Percentiles rank a stretch among this genome's conserved stretches.
Conservation (phyloP, 2,888 invertebrate species). For the Ceratothoa steindachneri region DNA sequence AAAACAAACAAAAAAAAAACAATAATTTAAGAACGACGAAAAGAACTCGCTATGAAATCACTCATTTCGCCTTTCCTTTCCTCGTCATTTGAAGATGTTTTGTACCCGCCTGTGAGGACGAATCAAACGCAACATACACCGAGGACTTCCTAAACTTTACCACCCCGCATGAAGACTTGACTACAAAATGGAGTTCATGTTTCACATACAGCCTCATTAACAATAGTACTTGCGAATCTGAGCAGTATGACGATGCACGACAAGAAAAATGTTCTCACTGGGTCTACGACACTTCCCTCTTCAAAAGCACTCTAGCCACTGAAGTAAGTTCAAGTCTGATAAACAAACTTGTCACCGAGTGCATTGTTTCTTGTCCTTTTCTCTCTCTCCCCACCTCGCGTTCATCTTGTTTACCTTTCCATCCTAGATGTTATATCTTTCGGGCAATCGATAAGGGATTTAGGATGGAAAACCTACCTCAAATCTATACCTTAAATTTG, state of each 20-base stretch:
- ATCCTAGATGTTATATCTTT: too few relatives aligned
- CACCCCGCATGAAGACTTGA: not conserved
- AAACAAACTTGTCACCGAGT: too few relatives aligned
- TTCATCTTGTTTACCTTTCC: too few relatives aligned
- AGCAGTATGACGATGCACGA: conserved; percentile 3
- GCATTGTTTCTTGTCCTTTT: too few relatives aligned
- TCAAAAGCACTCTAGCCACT: conserved; percentile 31
- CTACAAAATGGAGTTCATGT: conserved; percentile 1
- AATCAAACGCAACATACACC: not conserved
- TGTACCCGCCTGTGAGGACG: not conserved
- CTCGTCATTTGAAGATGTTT: not conserved
- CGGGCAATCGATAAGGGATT: too few relatives aligned
- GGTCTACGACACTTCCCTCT: conserved; percentile 34
- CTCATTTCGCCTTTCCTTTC: too few relatives aligned
- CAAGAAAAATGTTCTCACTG: conserved; percentile 19
- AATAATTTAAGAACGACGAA: too few relatives aligned
- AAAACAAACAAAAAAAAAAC: too few relatives aligned
- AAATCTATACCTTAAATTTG: too few relatives aligned
- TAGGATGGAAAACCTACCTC: too few relatives aligned
- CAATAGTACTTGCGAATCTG: not conserved
- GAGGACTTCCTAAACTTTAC: not conserved
- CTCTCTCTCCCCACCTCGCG: too few relatives aligned
- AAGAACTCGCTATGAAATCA: too few relatives aligned
- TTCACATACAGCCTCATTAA: not conserved
- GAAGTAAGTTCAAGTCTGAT: conserved; percentile 22